Percentiles rank a stretch among this genome's conserved stretches.
Conservation (phyloP, 2,113 vertebrate species). For the Chloropsis hardwickii region DNA sequence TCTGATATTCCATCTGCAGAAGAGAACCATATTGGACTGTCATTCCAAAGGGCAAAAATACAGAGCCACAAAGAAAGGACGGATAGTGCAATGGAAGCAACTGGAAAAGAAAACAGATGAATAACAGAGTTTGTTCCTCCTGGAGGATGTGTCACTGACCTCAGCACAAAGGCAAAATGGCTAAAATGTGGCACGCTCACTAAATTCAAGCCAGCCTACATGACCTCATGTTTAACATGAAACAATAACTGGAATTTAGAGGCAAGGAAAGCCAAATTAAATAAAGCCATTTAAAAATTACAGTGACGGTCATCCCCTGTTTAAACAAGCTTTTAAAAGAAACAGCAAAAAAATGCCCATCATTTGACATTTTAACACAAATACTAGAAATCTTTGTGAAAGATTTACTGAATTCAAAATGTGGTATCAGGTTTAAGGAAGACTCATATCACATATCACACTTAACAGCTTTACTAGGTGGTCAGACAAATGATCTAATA, state of each 20-base stretch:
- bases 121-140: not conserved
- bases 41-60: not conserved
- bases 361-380: not conserved
- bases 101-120: constrained; percentile 12
- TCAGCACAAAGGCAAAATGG: not conserved
- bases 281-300: not conserved
- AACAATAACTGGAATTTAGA: constrained; percentile 37
- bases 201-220: not conserved
- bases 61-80: not conserved
- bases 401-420: not conserved
- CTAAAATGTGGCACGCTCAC: not conserved
- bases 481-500: not conserved
- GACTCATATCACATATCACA: not conserved
- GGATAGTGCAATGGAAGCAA: not conserved
- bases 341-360: not conserved
- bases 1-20: not conserved
- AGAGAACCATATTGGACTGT: not conserved
- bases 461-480: not conserved
- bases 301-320: not conserved
- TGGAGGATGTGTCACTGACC: constrained; percentile 31
- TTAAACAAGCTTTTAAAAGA: not conserved
- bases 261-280: constrained; percentile 17
- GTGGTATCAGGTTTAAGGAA: not conserved
- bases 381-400: not conserved
- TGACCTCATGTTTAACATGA: not conserved